These are phyloP conservation scores for Brachionus angularis DNA, from an alignment of 1,140 invertebrate genomes.

Conservation along the genomic window DNA sequence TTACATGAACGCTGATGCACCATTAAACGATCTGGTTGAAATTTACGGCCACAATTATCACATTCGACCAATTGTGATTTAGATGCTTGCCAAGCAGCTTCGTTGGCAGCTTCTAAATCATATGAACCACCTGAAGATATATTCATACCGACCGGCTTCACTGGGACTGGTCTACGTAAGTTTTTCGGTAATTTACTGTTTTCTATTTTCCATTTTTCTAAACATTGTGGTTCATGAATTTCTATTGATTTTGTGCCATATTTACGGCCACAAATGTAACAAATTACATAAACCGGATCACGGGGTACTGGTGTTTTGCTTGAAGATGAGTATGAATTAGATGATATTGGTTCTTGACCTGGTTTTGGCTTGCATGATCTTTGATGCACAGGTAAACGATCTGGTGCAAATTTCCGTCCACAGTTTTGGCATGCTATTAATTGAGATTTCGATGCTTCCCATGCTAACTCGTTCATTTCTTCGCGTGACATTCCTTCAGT, in stretches of 20 bases:
- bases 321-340: neutral
- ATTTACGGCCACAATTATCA: conserved; percentile 66
- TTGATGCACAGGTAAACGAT: conserved; percentile 66
- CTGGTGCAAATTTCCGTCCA: conserved; percentile 67
- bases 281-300: conserved; percentile 57
- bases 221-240: conserved; percentile 74
- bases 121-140: conserved; percentile 10
- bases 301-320: neutral
- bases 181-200: conserved; percentile 65
- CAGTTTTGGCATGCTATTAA: conserved; percentile 67
- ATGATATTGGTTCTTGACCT: neutral
- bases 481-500: neutral
- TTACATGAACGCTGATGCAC: conserved; percentile 67
- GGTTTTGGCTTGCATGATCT: conserved; percentile 62
- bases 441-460: conserved; percentile 58
- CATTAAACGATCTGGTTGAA: conserved; percentile 65
- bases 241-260: conserved; percentile 69
- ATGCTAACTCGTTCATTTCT: conserved; percentile 47
- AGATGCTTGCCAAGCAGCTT: conserved; percentile 54
- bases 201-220: conserved; percentile 69
- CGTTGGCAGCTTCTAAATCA: conserved; percentile 35
- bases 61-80: conserved; percentile 64
- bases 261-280: conserved; percentile 69
- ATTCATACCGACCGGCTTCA: conserved; percentile 59
- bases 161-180: conserved; percentile 63